A percentile compares a stretch with the other conserved stretches of the same genome.
Conservation (phyloP, 1,140 invertebrate genomes). For the Eupeodes corollae region DNA sequence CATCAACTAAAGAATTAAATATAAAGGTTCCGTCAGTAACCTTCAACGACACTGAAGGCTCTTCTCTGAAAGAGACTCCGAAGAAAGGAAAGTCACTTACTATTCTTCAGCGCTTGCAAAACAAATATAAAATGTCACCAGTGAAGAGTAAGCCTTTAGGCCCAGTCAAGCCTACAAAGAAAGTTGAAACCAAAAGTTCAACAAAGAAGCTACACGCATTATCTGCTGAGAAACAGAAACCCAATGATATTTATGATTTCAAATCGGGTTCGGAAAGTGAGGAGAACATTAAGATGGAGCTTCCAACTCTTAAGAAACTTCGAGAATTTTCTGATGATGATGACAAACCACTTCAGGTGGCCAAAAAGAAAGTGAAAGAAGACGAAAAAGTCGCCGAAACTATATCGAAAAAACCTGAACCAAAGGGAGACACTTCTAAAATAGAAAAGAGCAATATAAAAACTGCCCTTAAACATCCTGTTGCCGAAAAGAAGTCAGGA, state of each 20-base stretch:
- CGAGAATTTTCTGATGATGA: constrained; percentile 33
- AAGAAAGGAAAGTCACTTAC: constrained; percentile 17
- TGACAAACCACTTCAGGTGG: constrained; percentile 22
- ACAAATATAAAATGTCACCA: constrained; percentile 1
- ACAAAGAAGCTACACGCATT: constrained; percentile 6
- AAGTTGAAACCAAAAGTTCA: constrained; percentile 7
- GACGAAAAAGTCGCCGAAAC: constrained; percentile 30
- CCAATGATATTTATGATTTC: constrained; percentile 31
- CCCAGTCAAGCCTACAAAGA: background rate
- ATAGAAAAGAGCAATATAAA: constrained; percentile 11
- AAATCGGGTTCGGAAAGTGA: constrained; percentile 33
- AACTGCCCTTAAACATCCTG: constrained; percentile 10
- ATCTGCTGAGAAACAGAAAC: background rate
- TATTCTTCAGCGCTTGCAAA: background rate
- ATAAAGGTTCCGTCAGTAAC: too few species aligned
- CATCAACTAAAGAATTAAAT: too few species aligned
- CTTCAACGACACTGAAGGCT: too few species aligned
- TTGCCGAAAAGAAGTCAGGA: constrained; percentile 5
- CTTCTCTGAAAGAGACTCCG: background rate
- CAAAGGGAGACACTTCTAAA: constrained; percentile 33
- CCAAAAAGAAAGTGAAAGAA: constrained; percentile 11
- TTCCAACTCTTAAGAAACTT: constrained; percentile 27
- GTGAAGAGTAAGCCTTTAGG: background rate
- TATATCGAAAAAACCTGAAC: constrained; percentile 39
- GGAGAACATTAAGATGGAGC: constrained; percentile 33